phyloP scores from a whole-genome alignment of 1,140 invertebrate species.

The Caenorhabditis briggsae region DNA sequence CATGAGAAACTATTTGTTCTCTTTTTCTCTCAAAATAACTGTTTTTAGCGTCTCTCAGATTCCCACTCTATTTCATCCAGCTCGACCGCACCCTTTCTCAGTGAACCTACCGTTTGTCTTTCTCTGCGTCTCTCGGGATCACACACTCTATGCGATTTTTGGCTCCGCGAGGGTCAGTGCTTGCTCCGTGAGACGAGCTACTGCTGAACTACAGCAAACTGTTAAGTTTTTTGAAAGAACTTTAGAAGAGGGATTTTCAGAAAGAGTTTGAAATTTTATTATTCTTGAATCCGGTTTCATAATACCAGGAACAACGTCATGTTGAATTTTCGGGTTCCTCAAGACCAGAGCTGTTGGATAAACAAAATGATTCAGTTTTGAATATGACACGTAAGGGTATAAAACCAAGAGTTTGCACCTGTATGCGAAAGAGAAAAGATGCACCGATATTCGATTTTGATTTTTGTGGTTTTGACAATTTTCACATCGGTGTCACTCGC shows the following conservation, averaged over 20 bases:
- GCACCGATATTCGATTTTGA: background rate
- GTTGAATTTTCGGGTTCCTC: background rate
- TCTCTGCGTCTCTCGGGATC: background rate
- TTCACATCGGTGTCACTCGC: background rate
- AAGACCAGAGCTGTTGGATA: background rate
- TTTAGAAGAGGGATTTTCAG: background rate
- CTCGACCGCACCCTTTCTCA: slow-evolving; percentile 52
- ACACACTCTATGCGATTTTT: background rate
- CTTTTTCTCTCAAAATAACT: slow-evolving; percentile 46
- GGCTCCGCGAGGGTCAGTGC: slow-evolving; percentile 50
- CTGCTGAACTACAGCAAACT: slow-evolving; percentile 38
- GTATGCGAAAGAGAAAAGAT: background rate
- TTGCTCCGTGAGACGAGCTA: slow-evolving; percentile 9
- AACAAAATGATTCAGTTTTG: slow-evolving; percentile 31
- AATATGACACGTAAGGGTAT: background rate
- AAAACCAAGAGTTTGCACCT: background rate
- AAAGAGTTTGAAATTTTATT: background rate
- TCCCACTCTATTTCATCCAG: background rate
- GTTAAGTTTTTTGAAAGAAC: slow-evolving; percentile 3
- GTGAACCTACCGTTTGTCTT: slow-evolving; percentile 40
- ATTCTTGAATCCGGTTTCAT: background rate
- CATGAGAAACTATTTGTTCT: slow-evolving; percentile 51
- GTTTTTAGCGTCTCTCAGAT: slow-evolving; percentile 21
- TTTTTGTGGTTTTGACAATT: background rate
- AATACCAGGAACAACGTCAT: slow-evolving; percentile 3